Percentiles rank a stretch among this genome's conserved stretches.
Evolutionary conservation across 2,113 vertebrate species (phyloP).

Genomic region (Isichthys henryi): DNA sequence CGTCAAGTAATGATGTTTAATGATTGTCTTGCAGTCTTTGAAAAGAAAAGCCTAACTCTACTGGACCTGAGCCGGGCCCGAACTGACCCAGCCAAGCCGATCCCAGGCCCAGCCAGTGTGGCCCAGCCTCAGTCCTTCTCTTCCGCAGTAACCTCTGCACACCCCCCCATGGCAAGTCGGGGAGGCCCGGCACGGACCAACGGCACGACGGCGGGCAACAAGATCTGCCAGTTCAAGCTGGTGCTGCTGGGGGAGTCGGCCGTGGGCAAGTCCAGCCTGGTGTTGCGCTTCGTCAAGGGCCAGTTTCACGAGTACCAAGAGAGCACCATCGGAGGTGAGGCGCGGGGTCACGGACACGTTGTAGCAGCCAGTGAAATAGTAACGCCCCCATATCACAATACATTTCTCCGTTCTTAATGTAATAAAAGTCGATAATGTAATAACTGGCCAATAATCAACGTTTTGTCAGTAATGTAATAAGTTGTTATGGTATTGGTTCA

Average conservation of each 20-base stretch:
- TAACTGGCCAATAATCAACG: neutral
- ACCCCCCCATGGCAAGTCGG: constrained; percentile 75
- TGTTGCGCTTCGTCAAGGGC: constrained; percentile 79
- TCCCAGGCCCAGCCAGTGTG: neutral
- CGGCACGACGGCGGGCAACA: constrained; percentile 62
- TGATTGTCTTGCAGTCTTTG: neutral
- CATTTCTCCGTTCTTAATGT: neutral
- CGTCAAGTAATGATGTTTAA: neutral
- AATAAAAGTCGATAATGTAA: neutral
- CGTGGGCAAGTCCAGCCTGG: constrained; percentile 72
- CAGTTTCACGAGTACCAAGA: constrained; percentile 84
- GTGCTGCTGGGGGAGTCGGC: constrained; percentile 71
- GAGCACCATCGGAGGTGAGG: constrained; percentile 81
- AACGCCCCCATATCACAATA: neutral
- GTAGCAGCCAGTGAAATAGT: neutral
- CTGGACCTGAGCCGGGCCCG: neutral
- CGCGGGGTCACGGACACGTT: neutral
- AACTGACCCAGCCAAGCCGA: neutral
- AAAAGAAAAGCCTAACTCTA: neutral
- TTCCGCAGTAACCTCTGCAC: constrained; percentile 21
- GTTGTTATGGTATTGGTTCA: neutral
- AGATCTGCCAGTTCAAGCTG: constrained; percentile 81
- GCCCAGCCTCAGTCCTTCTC: constrained; percentile 17
- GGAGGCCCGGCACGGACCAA: constrained; percentile 74
- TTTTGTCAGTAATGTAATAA: neutral